phyloP scores from a whole-genome alignment of 37 sponge, comb jelly and placozoan species.

The Petrosia ficiformis region DNA sequence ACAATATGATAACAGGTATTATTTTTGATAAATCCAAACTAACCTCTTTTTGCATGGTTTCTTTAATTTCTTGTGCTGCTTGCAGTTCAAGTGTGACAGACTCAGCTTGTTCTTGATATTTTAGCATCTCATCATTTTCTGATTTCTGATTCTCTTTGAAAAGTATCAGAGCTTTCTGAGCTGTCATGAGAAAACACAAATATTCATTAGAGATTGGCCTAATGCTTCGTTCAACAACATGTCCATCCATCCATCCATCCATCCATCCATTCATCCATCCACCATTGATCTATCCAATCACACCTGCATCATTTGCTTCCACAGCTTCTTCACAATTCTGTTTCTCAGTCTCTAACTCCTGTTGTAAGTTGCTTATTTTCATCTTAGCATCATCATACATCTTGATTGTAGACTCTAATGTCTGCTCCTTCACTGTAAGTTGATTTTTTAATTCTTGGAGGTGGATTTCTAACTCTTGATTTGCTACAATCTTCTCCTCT shows the following conservation, averaged over 20 bases:
- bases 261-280: not conserved
- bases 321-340: not conserved
- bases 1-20: too few relatives aligned
- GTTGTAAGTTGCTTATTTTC: not conserved
- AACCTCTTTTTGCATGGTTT: too few relatives aligned
- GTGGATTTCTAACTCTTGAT: not conserved
- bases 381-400: too few relatives aligned
- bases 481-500: not conserved
- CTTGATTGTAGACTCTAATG: not conserved
- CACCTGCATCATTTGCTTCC: slow-evolving; percentile 3
- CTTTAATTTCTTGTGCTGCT: not conserved
- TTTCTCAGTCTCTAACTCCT: not conserved
- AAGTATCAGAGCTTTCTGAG: not conserved
- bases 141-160: not conserved
- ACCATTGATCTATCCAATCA: not conserved
- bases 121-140: not conserved
- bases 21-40: too few relatives aligned
- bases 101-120: not conserved
- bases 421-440: not conserved
- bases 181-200: not conserved
- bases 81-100: not conserved
- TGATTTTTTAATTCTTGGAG: not conserved
- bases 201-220: not conserved
- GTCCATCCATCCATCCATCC: too few relatives aligned
- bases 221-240: too few relatives aligned